Evolutionary conservation across 1,140 invertebrate species (phyloP), one percentile per base, ranked within the genome.

Genomic region (Cheumatopsyche charites): DNA sequence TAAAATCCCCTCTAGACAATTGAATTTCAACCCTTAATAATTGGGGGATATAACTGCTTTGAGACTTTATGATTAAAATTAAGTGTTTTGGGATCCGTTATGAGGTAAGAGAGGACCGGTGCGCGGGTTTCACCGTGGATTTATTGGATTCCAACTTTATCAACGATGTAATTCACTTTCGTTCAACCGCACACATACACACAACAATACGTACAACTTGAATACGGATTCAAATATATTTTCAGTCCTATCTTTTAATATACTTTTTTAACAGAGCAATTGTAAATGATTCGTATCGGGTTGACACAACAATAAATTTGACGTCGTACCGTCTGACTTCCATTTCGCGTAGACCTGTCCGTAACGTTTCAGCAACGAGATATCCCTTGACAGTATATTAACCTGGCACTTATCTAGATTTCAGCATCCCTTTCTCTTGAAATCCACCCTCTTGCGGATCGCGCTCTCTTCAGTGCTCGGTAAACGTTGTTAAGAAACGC

Each of bases 31-130:
- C 74, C 74, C 74, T 75, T 75, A 75, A 75, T 75, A 75, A 75
- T 75, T 75, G 74, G 72, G 66, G 74, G 71, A 73, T 73, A 75
- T 75, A 75, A 75, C 74, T 71, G 74, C 74, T 71, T 71, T 75
- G 71, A 75, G 74, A 75, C 74, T 75, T 75, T 75, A 75, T 73
- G 74, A 75, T 75, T 73, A 73, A 75, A 75, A 75, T 75, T 73
- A 75, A 75, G 71, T 75, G 74, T 75, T 75, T 71, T 71, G 72
- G 71, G 71, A 75, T 75, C 74, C 66, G 58, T 70, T 69, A 58
- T 70, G 62, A 70, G 65, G 72, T 70, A 62, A 47, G 49, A 61
- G 61, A 52, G 45, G 70, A 36, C 26, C 25, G 21, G 49, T 70
- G 36, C 36, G 47, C 47, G 29, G 49, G 63, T 45, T 66, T 12